Evolutionary conservation across 1,140 invertebrate species (phyloP), one percentile per base, ranked within the genome.

Genomic region (Pseudachorutes palmiensis): DNA sequence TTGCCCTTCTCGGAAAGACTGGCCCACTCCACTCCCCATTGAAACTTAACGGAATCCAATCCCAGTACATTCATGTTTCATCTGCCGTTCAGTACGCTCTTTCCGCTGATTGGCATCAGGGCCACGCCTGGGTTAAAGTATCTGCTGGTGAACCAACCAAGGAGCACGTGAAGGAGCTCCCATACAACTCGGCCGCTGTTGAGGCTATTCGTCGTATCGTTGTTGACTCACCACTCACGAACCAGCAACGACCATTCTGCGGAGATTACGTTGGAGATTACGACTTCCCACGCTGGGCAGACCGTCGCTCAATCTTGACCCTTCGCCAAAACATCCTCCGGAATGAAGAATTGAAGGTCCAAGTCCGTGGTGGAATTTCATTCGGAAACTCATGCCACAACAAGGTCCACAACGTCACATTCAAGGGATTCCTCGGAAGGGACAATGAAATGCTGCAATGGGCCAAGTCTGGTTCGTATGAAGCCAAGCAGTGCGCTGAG

Each of bases 61-160:
- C 29, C n/a, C 49, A 58, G 32, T 58, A 19, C 32, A 3, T 55
- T 3, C 9, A 24, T 22, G 51, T 22, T 24, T 32, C 24, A n/a
- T 59, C 62, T 32, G 55, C 62, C 16, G 59, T 72, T 41, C 72
- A 74, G 58, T 71, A 68, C 66, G 1, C 68, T 5, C 2, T 68
- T 26, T 66, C 69, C 60, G 29, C 2, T 9, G n/a, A 55, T 26
- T 22, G 5, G 1, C 30, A 26, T 0, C n/a, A 48, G 16, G 41
- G 60, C 3, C 63, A 29, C 5, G 57, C 67, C 32, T 68, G 32
- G 29, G 3, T 71, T 45, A 67, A 68, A 32, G 16, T 51, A 12
- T 65, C 72, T 22, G 19, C 62, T 48, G 72, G 70, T 32, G 66
- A 70, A 14, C 57, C 70, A 33, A 68, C 67, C 48, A 71, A 71